Evolutionary conservation across 1,140 invertebrate genomes (phyloP).

Genomic region (Drosophila insularis): DNA sequence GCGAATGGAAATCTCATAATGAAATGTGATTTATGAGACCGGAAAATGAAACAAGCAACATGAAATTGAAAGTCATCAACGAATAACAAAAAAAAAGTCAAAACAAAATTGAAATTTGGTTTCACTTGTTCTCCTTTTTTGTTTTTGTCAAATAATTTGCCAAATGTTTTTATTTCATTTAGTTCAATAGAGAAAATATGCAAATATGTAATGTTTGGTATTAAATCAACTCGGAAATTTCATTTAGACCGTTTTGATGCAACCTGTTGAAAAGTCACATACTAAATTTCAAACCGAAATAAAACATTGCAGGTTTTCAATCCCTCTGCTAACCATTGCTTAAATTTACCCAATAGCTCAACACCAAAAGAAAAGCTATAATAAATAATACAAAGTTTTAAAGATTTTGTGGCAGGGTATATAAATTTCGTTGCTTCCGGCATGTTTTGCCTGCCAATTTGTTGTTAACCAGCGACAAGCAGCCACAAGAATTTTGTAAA

Average conservation of each 20-base stretch:
- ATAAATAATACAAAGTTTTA: too few species aligned
- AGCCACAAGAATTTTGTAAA: conserved; percentile 37
- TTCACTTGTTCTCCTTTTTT: neutral
- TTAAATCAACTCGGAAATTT: neutral
- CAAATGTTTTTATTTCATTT: neutral
- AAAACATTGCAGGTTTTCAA: too few species aligned
- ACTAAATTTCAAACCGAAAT: neutral
- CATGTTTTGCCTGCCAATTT: conserved; percentile 27
- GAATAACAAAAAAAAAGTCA: neutral
- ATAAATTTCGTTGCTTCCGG: neutral
- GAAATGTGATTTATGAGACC: conserved; percentile 10
- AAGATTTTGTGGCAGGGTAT: neutral
- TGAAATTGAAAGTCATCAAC: conserved; percentile 3
- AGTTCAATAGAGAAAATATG: neutral
- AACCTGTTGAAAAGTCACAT: neutral
- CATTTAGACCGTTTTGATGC: neutral
- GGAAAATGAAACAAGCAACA: neutral
- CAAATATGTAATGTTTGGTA: too few species aligned
- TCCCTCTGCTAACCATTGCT: too few species aligned
- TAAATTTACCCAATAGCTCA: too few species aligned
- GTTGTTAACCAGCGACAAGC: conserved; percentile 28
- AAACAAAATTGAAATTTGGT: neutral
- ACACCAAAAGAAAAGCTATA: too few species aligned
- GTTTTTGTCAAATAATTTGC: neutral
- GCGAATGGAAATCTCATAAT: conserved; percentile 6